phyloP scores from a whole-genome alignment of 2,113 vertebrate species.

The Phycodurus eques region DNA sequence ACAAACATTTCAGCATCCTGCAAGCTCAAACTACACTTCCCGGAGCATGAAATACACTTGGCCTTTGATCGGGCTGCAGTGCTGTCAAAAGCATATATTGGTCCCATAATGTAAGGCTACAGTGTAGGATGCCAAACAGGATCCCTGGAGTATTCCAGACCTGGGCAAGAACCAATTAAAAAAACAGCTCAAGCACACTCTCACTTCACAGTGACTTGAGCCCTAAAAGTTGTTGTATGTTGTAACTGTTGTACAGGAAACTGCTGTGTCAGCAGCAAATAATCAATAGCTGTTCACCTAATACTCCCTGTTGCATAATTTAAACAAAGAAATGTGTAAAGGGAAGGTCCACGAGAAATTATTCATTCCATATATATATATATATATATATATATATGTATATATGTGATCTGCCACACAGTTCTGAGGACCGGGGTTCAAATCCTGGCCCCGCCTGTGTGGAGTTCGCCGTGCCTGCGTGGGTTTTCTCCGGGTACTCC shows the following conservation, averaged over 20 bases:
- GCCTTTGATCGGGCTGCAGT: constrained; percentile 26
- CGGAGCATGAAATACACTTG: constrained; percentile 45
- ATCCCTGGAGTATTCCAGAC: constrained; percentile 34
- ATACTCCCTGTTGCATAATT: neutral
- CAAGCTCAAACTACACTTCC: constrained; percentile 28
- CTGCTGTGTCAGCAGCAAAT: neutral
- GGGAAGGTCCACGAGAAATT: neutral
- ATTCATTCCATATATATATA: neutral
- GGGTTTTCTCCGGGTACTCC: too few relatives aligned
- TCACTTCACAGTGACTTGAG: constrained; percentile 20
- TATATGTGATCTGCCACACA: neutral
- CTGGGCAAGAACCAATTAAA: constrained; percentile 40
- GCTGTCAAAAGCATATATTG: constrained; percentile 39
- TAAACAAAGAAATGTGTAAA: neutral
- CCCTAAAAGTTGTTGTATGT: neutral
- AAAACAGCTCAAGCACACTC: constrained; percentile 24
- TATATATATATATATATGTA: neutral
- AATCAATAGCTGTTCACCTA: neutral
- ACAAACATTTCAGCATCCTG: constrained; percentile 48
- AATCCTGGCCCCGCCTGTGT: too few relatives aligned
- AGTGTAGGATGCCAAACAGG: constrained; percentile 27
- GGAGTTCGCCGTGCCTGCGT: too few relatives aligned
- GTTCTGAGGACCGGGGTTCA: too few relatives aligned
- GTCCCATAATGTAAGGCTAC: constrained; percentile 28
- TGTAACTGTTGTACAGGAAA: constrained; percentile 14